Conservation (phyloP, 2,113 vertebrate genomes). For the Hippocampus comes region DNA sequence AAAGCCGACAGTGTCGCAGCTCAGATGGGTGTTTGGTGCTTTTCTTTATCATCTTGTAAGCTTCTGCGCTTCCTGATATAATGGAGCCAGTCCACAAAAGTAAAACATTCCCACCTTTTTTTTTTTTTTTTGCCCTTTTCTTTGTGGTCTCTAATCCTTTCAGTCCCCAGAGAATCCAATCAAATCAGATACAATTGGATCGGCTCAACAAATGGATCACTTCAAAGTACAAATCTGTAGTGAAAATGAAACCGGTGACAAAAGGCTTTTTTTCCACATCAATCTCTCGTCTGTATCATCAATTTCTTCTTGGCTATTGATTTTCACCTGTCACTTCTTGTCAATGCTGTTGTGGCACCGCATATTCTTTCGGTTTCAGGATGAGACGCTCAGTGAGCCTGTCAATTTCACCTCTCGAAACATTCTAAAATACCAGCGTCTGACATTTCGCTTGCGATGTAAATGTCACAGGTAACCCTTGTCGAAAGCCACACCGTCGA, state of each 20-base stretch:
- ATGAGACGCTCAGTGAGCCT: conserved; percentile 16
- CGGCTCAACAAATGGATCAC: conserved; percentile 12
- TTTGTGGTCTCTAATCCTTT: neutral
- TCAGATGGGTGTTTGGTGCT: too few species aligned
- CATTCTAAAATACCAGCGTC: conserved; percentile 29
- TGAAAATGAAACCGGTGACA: conserved; percentile 31
- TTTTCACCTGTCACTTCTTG: conserved; percentile 38
- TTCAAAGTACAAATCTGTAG: conserved; percentile 24
- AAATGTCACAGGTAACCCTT: conserved; percentile 28
- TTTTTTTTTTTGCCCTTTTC: neutral
- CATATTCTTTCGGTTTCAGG: conserved; percentile 2
- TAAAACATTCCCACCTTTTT: neutral
- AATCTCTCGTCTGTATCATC: conserved; percentile 26
- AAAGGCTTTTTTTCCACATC: conserved; percentile 11
- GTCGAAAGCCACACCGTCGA: neutral
- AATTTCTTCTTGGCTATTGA: conserved; percentile 39
- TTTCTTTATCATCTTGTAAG: neutral
- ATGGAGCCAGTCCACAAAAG: neutral
- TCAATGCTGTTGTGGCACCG: conserved; percentile 11
- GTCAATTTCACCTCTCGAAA: conserved; percentile 17
- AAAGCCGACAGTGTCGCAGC: too few species aligned
- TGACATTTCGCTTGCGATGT: conserved; percentile 34
- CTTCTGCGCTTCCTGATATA: too few species aligned
- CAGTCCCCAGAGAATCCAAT: conserved; percentile 10
- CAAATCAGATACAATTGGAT: conserved; percentile 24